These are phyloP conservation scores for Oeneis ivallda DNA, from an alignment of 2,888 invertebrate species.

Conservation along the genomic window DNA sequence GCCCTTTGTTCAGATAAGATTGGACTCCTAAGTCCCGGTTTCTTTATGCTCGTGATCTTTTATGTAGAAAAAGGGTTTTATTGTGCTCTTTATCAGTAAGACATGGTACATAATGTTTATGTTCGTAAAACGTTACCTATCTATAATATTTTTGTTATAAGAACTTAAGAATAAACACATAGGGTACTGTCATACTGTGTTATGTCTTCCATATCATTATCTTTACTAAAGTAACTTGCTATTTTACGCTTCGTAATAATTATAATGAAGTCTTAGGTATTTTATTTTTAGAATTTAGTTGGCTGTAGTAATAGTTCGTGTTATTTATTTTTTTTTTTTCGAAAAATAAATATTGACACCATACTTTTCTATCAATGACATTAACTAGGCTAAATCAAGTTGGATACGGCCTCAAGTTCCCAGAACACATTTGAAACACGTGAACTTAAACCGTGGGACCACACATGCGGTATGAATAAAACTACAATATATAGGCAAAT, in stretches of 20 bases:
- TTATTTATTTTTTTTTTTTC: neutral
- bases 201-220: neutral
- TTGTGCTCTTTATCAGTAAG: constrained; percentile 21
- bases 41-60: constrained; percentile 48
- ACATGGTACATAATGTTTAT: constrained; percentile 7
- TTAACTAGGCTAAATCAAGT: constrained; percentile 52
- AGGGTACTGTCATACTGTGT: neutral
- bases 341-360: neutral
- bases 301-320: too few relatives aligned
- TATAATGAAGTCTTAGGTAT: neutral
- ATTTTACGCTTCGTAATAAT: neutral
- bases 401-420: constrained; percentile 49
- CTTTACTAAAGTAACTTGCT: neutral
- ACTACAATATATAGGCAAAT: constrained; percentile 58
- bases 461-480: constrained; percentile 65
- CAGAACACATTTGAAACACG: constrained; percentile 60
- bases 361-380: neutral
- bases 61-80: constrained; percentile 39
- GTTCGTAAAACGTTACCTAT: neutral
- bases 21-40: constrained; percentile 51
- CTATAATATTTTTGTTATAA: neutral
- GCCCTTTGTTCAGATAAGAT: constrained; percentile 68
- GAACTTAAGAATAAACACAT: neutral
- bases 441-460: constrained; percentile 72
- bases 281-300: too few relatives aligned